Base-by-base conservation (phyloP, 2,113 vertebrate species). In the Chlamydotis undulata region DNA sequence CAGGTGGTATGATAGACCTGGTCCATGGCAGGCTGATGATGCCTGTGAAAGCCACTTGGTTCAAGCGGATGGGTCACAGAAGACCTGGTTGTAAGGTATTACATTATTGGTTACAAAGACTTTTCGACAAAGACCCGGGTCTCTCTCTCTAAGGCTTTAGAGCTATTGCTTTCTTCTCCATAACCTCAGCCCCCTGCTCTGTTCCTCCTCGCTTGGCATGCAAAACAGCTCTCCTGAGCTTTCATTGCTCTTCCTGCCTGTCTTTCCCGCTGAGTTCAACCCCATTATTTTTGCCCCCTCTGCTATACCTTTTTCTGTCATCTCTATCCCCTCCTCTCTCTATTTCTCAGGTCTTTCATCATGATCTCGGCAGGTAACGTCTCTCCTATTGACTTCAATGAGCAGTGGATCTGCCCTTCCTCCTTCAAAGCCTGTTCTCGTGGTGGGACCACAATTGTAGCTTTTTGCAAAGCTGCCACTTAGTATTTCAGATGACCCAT, bases 281-380 rank as follows among this genome's bases (percentile, higher is more conserved):
- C 89, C 89, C 91, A 78, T 96, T 94, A 96, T 94, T 94, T 84
- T 63, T 35, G 80, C 69, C 64, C 52, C 76, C 47, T 81, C 56
- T 55, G 70, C 79, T 90, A 49, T 49, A 75, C 24, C 86, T 83
- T 26, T 43, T 71, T 6, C n/a, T 92, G 41, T 4, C 84, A 26
- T 67, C 65, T 37, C 78, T 84, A 78, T 37, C 86, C 85, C 81
- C n/a, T 92, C 14, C 23, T 52, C 55, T 35, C 76, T 65, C 45
- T 45, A 2, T 8, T 68, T 39, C 60, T 45, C 24, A 4, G 19
- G 35, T 37, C 67, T 95, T 95, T 67, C 67, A 83, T 88, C 60
- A 55, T 41, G 31, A 1, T 25, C 85, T 31, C 83, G 0, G 83
- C 15, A 45, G 95, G 83, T 26, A 31, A 14, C 43, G 12, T 45